Evolutionary conservation across 1,140 invertebrate genomes (phyloP), one percentile per base, ranked within the genome.

Genomic region (Brachionus paranguensis): DNA sequence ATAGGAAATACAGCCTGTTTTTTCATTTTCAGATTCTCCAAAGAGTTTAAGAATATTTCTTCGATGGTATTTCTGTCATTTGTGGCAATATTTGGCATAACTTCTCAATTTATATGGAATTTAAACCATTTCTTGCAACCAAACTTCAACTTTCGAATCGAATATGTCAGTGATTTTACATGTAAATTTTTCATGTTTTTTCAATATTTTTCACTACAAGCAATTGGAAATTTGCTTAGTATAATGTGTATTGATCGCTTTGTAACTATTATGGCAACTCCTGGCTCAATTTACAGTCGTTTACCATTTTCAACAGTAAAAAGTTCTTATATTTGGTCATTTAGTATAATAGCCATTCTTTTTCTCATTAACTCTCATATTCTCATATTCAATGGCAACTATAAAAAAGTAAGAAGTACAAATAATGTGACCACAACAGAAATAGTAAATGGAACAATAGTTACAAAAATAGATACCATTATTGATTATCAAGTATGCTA

Each of bases 341-440:
- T 47, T 41, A 5, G 10, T 14, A 78, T 76, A 6, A n/a, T 17
- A 3, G 10, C 24, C 1, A n/a, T 43, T 55, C 41, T 50, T 12
- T n/a, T 47, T 47, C 37, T 78, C 1, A 29, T 78, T 6, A 78
- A 78, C 17, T n/a, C n/a, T 47, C 74, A 78, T 29, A 47, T 78
- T 47, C 17, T 78, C 12, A 78, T 78, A 12, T 78, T 78, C n/a
- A 78, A 78, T 55, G 74, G 74, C 10, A 50, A 78, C 6, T 45
- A 50, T 55, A 14, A n/a, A 17, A 29, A 29, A 29, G 12, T 20
- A 78, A 37, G 33, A 37, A 6, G 7, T 11, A 17, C 11, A n/a
- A 41, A 68, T n/a, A 78, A 78, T 33, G 3, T 78, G 14, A 78
- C 74, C 14, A n/a, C 45, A 55, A 5, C 24, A 29, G 43, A 41